These are phyloP conservation scores for Amiota mariae DNA, from an alignment of 2,888 invertebrate species.

Conservation along the genomic window DNA sequence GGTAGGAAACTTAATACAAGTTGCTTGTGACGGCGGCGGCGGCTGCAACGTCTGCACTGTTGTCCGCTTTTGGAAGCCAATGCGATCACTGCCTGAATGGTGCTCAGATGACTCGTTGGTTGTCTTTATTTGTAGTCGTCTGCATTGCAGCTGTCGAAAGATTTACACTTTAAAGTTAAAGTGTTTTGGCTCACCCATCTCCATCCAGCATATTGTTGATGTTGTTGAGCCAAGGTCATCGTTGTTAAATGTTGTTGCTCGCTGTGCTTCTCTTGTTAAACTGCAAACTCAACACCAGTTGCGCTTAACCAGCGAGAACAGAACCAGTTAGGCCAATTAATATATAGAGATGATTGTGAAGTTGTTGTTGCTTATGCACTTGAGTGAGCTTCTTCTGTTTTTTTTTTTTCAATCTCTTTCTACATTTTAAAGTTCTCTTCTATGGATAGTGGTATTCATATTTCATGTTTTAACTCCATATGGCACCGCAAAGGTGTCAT, in stretches of 20 bases:
- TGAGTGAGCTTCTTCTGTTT: slow-evolving; percentile 35
- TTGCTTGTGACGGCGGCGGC: not conserved
- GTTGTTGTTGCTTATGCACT: slow-evolving; percentile 52
- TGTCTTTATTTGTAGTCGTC: too few relatives aligned
- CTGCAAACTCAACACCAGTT: slow-evolving; percentile 8
- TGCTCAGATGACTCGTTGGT: slow-evolving; percentile 61
- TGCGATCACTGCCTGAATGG: slow-evolving; percentile 32
- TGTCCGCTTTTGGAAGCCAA: not conserved
- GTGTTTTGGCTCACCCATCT: not conserved
- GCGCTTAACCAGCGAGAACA: slow-evolving; percentile 38
- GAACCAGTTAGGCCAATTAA: slow-evolving; percentile 55
- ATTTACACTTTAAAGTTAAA: slow-evolving; percentile 8
- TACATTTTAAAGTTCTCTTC: not conserved
- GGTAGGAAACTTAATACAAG: not conserved
- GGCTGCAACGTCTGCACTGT: slow-evolving; percentile 41
- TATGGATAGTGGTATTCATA: slow-evolving; percentile 50
- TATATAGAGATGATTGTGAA: slow-evolving; percentile 40
- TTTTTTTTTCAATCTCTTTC: not conserved
- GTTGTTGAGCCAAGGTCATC: slow-evolving; percentile 54
- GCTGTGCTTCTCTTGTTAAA: not conserved
- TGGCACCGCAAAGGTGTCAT: slow-evolving; percentile 58
- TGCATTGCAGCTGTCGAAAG: slow-evolving; percentile 55
- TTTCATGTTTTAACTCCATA: slow-evolving; percentile 58
- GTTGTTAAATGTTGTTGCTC: slow-evolving; percentile 43
- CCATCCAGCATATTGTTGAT: slow-evolving; percentile 45